Base-by-base conservation (phyloP, 2,797 vertebrate species). In the Tarsius wallacei region DNA sequence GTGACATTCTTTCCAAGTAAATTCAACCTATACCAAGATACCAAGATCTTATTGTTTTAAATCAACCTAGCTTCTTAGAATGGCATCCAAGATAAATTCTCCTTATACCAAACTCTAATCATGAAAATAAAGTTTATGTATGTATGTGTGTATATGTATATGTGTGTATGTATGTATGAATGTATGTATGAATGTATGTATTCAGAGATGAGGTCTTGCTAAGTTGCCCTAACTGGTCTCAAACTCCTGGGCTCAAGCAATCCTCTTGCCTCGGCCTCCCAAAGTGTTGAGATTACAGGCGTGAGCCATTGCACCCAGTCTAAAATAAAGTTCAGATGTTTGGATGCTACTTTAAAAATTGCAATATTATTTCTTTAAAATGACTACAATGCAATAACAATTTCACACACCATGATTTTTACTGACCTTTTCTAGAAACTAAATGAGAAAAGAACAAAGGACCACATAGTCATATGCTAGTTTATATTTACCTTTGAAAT, bases 51-150 rank as follows among this genome's bases (percentile, higher is more conserved):
- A 33, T 16, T n/a, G 49, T 19, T 71, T 26, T 82, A 57, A 70
- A 42, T n/a, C 70, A 42, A 51, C 49, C 31, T 59, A 17, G 78
- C 15, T 66, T 49, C 90, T 47, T 47, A 93, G 49, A 9, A 4
- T 17, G 7, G 3, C 24, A 24, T 76, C 61, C 31, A 49, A 57
- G 21, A 42, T 33, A 92, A 90, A 63, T 7, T 84, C 24, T 64
- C 68, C 71, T 86, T 82, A 22, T 19, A n/a, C 21, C 19, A 68
- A 42, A 81, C 26, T 68, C 10, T 36, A 15, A 33, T 31, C 49
- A 47, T 66, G 31, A 77, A 70, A 95, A 87, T 87, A 77, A 73
- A 93, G 11, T 76, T 93, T 42, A 42, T 42, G 42, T 42, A 42
- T 42, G 42, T 42, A 42, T 42, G 42, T 42, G 42, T 42, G 42